phyloP scores from a whole-genome alignment of 2,113 vertebrate species.

The Alexandromys fortis region DNA sequence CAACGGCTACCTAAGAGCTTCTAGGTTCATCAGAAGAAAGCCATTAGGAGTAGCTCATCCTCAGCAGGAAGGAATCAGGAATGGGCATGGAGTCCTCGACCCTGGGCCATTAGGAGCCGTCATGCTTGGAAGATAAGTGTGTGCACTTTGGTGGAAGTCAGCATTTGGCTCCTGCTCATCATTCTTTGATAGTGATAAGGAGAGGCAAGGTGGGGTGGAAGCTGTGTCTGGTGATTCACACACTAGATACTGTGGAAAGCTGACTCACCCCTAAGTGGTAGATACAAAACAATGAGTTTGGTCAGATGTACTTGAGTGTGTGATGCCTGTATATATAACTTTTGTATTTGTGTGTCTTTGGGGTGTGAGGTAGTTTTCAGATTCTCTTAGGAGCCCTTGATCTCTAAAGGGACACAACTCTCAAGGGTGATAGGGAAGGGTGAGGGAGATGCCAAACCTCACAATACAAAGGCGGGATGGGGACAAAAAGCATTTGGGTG shows the following conservation, averaged over 20 bases:
- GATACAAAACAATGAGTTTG: not conserved
- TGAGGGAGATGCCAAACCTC: not conserved
- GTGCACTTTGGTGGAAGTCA: not conserved
- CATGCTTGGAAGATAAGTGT: not conserved
- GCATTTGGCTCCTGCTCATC: not conserved
- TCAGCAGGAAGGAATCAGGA: not conserved
- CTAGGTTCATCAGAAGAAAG: not conserved
- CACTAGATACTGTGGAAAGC: not conserved
- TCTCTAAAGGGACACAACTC: not conserved
- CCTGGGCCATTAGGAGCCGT: not conserved
- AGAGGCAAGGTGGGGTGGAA: not conserved
- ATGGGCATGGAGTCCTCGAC: not conserved
- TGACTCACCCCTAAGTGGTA: not conserved
- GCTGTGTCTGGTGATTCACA: not conserved
- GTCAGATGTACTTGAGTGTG: not conserved
- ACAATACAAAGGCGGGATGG: not conserved
- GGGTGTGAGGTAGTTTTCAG: not conserved
- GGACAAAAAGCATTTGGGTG: not conserved
- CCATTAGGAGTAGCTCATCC: not conserved
- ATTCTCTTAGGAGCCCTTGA: not conserved
- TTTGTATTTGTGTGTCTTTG: conserved; percentile 3
- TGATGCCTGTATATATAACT: not conserved
- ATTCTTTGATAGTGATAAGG: not conserved
- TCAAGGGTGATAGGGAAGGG: not conserved
- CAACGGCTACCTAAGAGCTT: not conserved